Evolutionary conservation across 2,888 invertebrate genomes (phyloP), one percentile per base, ranked within the genome.

Genomic region (Sceliomorpha sp.): DNA sequence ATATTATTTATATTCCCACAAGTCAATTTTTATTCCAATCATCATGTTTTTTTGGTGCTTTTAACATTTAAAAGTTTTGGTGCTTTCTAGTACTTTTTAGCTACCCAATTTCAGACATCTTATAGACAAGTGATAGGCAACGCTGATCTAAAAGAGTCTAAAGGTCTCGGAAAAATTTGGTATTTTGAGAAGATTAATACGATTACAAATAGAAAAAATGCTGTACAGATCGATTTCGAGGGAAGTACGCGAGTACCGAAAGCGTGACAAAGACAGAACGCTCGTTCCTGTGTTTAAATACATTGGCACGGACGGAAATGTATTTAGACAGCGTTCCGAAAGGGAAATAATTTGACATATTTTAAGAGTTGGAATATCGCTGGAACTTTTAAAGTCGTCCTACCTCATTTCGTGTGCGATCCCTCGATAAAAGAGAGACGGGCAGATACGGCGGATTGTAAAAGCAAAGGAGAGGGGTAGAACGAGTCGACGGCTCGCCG

Each of bases 341-440:
- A 80, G 78, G 78, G 75, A 86, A 86, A 85, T 86, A 86, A 86
- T 86, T 85, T 84, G 85, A 85, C 83, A 83, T 84, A 85, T 86
- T 86, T 85, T 80, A 85, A 83, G 84, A 85, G 84, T 83, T 83
- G 79, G 81, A 86, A 83, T 85, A 82, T 82, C 81, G 81, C 76
- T 76, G 26, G 39, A 70, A 70, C 55, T 70, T 70, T n/a, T 48
- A 26, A 62, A 64, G 59, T 42, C 56, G 51, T 58, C 26, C 44
- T 17, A 37, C 47, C 53, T 55, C 64, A 44, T 60, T 64, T 42
- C 53, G 47, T 26, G 29, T 14, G 27, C 44, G 34, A 55, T n/a
- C 59, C 63, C 58, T 58, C 56, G 58, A 10, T 32, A 27, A 9
- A 13, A 58, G 62, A 51, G 64, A 69, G 70, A 73, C 62, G 51